Base-by-base conservation (phyloP, 2,888 invertebrate species). In the Latheticus oryzae region DNA sequence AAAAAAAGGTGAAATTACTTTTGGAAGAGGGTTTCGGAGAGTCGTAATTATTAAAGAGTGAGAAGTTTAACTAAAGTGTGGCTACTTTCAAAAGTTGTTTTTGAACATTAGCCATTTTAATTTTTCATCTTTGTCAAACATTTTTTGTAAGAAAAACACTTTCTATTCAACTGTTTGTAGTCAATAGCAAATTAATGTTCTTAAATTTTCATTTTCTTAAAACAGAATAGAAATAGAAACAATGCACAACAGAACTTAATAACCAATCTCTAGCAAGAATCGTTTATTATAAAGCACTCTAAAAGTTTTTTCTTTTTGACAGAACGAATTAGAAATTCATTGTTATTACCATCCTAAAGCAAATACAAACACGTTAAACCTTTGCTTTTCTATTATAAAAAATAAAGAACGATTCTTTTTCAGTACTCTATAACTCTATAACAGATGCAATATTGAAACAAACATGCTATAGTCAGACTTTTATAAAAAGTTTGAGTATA, bases 271-370 rank as follows among this genome's bases (percentile, higher is more conserved):
- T 33, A 50, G 55, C 42, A 58, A 58, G 58, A 59, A 59, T 57
- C 61, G 59, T 63, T 63, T 61, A 59, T 63, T 58, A 63, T 57
- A 50, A 58, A 38, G 59, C 55, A 59, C 59, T 55, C n/a, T 58
- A 40, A 35, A 23, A 38, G 5, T 12, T 33, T 37, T 35, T 33
- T 47, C 58, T 12, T 28, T 9, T 50, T 38, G 35, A 51, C 30
- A 58, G 15, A 37, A 37, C 37, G 51, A 59, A 32, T 55, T 50
- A 43, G 40, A 37, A 51, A 50, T 51, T 45, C 33, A 28, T 26
- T 43, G 21, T 43, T 33, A 59, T 48, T 55, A 55, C 47, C 37
- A 32, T 50, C 43, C 45, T 50, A 30, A 7, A 32, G 28, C 13
- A 37, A 37, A 48, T 11, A 50, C 37, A 43, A 51, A 37, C 43